phyloP scores from a whole-genome alignment of 2,888 invertebrate species.

The Caenorhabditis auriculariae region DNA sequence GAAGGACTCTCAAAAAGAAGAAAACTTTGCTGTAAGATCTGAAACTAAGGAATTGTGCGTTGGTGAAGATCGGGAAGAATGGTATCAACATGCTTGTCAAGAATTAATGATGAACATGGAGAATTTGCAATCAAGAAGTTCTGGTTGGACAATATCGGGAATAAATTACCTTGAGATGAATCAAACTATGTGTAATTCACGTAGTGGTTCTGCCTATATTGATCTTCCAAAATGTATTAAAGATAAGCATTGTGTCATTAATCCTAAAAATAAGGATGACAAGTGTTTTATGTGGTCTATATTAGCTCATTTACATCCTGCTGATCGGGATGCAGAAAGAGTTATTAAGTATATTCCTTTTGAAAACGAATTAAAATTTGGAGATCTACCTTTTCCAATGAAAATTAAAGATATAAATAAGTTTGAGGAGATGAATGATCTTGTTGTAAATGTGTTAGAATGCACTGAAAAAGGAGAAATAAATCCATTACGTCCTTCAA shows the following conservation, averaged over 20 bases:
- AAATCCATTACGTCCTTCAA: constrained; percentile 7
- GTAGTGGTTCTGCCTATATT: constrained; percentile 17
- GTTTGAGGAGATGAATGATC: constrained; percentile 34
- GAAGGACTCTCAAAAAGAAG: constrained; percentile 9
- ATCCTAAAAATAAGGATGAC: constrained; percentile 26
- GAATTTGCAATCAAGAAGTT: constrained; percentile 13
- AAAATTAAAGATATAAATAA: constrained; percentile 29
- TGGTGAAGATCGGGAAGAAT: constrained; percentile 19
- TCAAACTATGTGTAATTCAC: constrained; percentile 14
- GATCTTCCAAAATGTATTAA: constrained; percentile 16
- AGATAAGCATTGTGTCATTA: constrained; percentile 21
- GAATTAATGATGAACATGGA: constrained; percentile 16
- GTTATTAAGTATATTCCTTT: constrained; percentile 22
- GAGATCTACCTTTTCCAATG: constrained; percentile 22
- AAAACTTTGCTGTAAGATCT: constrained; percentile 6
- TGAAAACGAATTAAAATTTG: constrained; percentile 33
- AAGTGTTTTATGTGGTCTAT: constrained; percentile 35
- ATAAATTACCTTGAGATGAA: constrained; percentile 11
- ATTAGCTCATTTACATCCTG: constrained; percentile 27
- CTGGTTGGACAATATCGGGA: constrained; percentile 17
- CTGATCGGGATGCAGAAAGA: constrained; percentile 19
- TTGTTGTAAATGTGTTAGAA: constrained; percentile 27
- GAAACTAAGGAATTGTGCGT: constrained; percentile 11
- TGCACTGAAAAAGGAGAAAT: constrained; percentile 12
- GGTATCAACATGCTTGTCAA: constrained; percentile 13